Percentiles rank a stretch among this genome's conserved stretches.
Evolutionary conservation across 2,888 invertebrate species (phyloP).

Genomic region (Acanthosepion esculentum): DNA sequence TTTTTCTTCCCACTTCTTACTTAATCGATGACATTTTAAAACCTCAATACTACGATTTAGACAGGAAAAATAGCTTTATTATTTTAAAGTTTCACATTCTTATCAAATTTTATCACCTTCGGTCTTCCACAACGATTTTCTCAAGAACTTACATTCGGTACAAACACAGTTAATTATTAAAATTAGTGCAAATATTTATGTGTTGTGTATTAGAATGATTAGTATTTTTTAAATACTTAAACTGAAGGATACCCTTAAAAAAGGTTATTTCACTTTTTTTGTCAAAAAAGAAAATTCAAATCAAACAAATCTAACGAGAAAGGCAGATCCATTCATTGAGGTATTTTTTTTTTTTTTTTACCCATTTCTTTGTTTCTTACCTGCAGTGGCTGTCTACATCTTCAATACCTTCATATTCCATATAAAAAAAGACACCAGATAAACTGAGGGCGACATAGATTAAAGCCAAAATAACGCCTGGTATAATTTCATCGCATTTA

Average conservation of each 20-base stretch:
- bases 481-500: slow-evolving; percentile 64
- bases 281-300: neutral
- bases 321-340: neutral
- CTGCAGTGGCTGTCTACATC: slow-evolving; percentile 43
- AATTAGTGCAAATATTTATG: no score
- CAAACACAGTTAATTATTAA: neutral
- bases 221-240: no score
- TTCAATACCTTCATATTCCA: slow-evolving; percentile 34
- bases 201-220: no score
- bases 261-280: neutral
- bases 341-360: neutral
- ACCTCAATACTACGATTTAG: no score
- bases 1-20: no score
- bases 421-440: slow-evolving; percentile 40
- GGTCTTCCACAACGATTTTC: neutral
- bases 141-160: neutral
- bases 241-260: no score
- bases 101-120: neutral
- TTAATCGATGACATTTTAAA: no score
- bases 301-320: no score
- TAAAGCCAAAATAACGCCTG: slow-evolving; percentile 59
- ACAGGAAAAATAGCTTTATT: no score
- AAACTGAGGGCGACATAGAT: slow-evolving; percentile 36
- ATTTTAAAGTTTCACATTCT: neutral
- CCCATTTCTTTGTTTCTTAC: neutral